Conservation (phyloP, 1,140 invertebrate species). For the Protaetia brevitarsis region DNA sequence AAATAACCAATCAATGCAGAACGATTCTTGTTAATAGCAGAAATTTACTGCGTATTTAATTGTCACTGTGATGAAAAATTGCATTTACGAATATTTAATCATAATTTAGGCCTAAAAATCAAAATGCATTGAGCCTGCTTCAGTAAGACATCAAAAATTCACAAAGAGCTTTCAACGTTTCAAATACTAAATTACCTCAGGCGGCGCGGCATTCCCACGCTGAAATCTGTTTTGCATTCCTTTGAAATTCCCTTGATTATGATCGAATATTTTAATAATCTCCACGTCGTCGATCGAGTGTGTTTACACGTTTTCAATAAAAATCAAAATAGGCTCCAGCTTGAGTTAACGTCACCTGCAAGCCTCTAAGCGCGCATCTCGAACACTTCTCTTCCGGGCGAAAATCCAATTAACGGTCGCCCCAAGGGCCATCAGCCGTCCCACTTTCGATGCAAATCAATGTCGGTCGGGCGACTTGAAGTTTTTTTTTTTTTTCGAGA, state of each 20-base stretch:
- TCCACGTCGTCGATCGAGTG: neutral
- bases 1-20: too few relatives aligned
- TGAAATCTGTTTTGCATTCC: neutral
- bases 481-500: slow-evolving; percentile 1
- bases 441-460: slow-evolving; percentile 10
- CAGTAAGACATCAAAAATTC: too few relatives aligned
- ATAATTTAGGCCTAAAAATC: too few relatives aligned
- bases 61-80: too few relatives aligned
- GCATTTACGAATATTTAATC: too few relatives aligned
- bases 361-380: slow-evolving; percentile 11
- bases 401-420: slow-evolving; percentile 13
- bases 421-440: slow-evolving; percentile 1
- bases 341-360: slow-evolving; percentile 10
- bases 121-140: too few relatives aligned
- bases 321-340: neutral
- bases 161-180: too few relatives aligned
- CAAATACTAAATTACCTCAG: neutral
- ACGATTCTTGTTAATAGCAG: too few relatives aligned
- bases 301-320: slow-evolving; percentile 8
- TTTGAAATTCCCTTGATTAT: neutral
- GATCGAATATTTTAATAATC: neutral
- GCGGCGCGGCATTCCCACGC: neutral
- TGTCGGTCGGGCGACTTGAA: neutral
- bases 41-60: too few relatives aligned
- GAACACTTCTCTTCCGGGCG: neutral